A percentile compares a stretch with the other conserved stretches of the same genome.
Evolutionary conservation across 2,113 vertebrate species (phyloP).

Genomic region (Podilymbus podiceps): DNA sequence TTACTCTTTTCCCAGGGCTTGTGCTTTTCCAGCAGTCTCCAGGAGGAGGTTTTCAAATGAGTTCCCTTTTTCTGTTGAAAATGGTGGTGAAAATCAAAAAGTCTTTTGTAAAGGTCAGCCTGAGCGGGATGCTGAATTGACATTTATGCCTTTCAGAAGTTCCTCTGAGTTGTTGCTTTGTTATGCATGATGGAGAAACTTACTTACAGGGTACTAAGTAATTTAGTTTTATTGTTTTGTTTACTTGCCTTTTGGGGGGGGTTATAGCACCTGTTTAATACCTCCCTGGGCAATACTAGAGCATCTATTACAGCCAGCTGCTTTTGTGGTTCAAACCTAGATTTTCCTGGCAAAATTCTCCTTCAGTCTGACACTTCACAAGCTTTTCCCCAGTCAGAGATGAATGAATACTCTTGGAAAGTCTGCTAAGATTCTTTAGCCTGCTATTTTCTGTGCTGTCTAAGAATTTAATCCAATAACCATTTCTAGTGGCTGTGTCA

Average conservation of each 20-base stretch:
- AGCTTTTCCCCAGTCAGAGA: conserved; percentile 16
- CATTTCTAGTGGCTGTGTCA: conserved; percentile 38
- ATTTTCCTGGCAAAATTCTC: conserved; percentile 35
- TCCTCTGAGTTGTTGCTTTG: conserved; percentile 2
- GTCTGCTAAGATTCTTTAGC: conserved; percentile 42
- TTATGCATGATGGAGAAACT: not conserved
- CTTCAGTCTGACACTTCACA: conserved; percentile 21
- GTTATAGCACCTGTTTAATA: not conserved
- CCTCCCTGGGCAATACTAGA: not conserved
- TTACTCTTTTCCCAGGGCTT: not conserved
- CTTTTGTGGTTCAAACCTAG: not conserved
- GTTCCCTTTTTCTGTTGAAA: not conserved
- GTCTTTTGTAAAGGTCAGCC: conserved; percentile 22
- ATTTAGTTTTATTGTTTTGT: not conserved
- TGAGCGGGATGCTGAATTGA: conserved; percentile 5
- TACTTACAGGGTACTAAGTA: not conserved
- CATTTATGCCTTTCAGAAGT: conserved; percentile 48
- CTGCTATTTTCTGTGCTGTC: conserved; percentile 50
- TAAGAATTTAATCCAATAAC: conserved; percentile 64
- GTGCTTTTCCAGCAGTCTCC: not conserved
- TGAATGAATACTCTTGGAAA: conserved; percentile 51
- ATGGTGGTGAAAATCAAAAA: conserved; percentile 9
- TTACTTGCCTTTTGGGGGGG: not conserved
- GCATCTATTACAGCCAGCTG: not conserved
- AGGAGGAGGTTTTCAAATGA: not conserved